These are phyloP conservation scores for Drosophila bocqueti DNA, from an alignment of 1,140 invertebrate species.

Conservation along the genomic window DNA sequence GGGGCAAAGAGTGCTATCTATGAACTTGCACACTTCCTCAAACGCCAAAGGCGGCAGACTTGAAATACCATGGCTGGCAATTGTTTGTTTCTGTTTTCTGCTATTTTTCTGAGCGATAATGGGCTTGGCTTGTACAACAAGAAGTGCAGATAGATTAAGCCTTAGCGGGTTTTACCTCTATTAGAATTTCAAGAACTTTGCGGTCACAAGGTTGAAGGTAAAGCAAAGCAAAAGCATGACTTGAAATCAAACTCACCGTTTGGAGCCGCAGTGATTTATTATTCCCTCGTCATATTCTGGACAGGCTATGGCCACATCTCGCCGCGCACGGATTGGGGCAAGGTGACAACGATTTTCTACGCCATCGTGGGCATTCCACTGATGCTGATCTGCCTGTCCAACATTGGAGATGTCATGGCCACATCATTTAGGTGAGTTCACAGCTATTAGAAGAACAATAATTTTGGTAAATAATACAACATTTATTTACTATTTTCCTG, in stretches of 20 bases:
- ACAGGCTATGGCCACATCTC: constrained; percentile 98
- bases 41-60: constrained; percentile 58
- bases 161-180: constrained; percentile 25
- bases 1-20: constrained; percentile 15
- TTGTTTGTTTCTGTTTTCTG: constrained; percentile 37
- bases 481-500: neutral
- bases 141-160: constrained; percentile 47
- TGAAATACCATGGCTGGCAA: constrained; percentile 61
- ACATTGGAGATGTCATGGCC: constrained; percentile 98
- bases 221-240: constrained; percentile 13
- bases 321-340: constrained; percentile 95
- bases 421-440: constrained; percentile 92
- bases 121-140: constrained; percentile 40
- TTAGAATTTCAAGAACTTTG: constrained; percentile 60
- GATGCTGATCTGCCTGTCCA: constrained; percentile 96
- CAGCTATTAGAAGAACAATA: neutral
- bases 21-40: constrained; percentile 68
- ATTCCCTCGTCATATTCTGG: constrained; percentile 25
- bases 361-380: constrained; percentile 97
- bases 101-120: constrained; percentile 50
- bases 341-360: constrained; percentile 97
- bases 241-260: constrained; percentile 14
- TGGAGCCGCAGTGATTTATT: neutral
- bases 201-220: constrained; percentile 50
- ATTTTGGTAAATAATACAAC: neutral